Evolutionary conservation across 2,888 invertebrate genomes (phyloP).

Genomic region (Palloptera scutellata): DNA sequence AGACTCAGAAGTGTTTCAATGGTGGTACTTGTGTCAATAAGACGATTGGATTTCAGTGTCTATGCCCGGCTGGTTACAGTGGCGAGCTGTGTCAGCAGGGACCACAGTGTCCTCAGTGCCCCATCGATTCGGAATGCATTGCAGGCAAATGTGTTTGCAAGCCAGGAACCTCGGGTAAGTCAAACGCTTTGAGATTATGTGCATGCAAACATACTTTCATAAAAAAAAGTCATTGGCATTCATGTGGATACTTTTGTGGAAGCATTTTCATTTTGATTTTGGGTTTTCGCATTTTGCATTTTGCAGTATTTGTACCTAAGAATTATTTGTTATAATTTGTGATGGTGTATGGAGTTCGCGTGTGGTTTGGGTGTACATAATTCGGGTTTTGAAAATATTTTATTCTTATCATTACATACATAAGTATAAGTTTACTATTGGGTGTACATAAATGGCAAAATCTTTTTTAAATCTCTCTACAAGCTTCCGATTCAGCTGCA

Average conservation of each 20-base stretch:
- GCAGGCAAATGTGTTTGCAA: conserved; percentile 66
- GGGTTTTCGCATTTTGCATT: too few species aligned
- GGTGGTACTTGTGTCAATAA: conserved; percentile 75
- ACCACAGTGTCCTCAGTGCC: conserved; percentile 67
- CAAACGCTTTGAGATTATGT: not conserved
- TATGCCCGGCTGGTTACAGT: conserved; percentile 72
- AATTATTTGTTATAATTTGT: too few species aligned
- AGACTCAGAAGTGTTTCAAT: conserved; percentile 76
- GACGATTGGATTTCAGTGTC: conserved; percentile 72
- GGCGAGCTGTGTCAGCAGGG: conserved; percentile 61
- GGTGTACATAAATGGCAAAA: too few species aligned
- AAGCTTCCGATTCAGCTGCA: conserved; percentile 16
- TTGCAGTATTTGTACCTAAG: too few species aligned
- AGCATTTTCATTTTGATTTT: too few species aligned
- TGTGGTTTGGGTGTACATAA: too few species aligned
- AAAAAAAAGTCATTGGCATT: conserved; percentile 16
- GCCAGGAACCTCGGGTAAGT: conserved; percentile 63
- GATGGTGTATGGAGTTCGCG: too few species aligned
- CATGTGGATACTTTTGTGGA: too few species aligned
- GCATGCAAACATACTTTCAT: conserved; percentile 9
- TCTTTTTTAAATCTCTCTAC: too few species aligned
- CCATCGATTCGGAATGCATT: conserved; percentile 73
- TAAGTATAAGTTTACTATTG: too few species aligned
- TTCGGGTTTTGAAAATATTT: too few species aligned
- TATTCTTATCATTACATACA: too few species aligned